Evolutionary conservation across 2,113 vertebrate genomes (phyloP).

Genomic region (Donacobius atricapilla): DNA sequence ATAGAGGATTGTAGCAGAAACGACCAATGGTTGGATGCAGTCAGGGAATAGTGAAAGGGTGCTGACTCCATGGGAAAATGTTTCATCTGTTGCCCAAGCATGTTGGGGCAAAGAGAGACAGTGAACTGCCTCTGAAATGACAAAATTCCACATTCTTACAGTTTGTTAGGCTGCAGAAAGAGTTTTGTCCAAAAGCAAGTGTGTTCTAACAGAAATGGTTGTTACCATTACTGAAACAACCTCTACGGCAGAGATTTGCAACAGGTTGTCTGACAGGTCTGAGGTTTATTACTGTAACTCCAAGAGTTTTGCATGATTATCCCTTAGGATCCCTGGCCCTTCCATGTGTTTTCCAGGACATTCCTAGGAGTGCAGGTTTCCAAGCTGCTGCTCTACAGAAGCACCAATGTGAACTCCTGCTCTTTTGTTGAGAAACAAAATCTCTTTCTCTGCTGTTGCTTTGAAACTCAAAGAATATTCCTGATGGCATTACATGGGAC

Average conservation of each 20-base stretch:
- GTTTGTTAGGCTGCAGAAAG: background rate
- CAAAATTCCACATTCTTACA: rapidly evolving
- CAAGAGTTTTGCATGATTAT: background rate
- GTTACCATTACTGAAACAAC: background rate
- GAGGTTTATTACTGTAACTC: background rate
- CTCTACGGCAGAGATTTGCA: background rate
- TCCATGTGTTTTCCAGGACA: background rate
- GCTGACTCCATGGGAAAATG: background rate
- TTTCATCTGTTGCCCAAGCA: background rate
- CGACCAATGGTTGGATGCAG: background rate
- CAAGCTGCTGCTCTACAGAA: background rate
- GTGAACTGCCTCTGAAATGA: background rate
- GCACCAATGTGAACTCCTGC: background rate
- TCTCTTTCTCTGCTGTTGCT: background rate
- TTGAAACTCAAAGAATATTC: background rate
- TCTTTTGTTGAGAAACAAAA: background rate
- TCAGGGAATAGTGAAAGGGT: background rate
- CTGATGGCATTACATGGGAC: background rate
- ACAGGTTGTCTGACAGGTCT: background rate
- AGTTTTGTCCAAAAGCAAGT: background rate
- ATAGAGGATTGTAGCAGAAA: background rate
- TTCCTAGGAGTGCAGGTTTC: background rate
- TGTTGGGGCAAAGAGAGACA: background rate
- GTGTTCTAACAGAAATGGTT: background rate
- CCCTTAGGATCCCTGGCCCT: background rate